phyloP scores from a whole-genome alignment of 2,113 vertebrate genomes.

The Mobula hypostoma region DNA sequence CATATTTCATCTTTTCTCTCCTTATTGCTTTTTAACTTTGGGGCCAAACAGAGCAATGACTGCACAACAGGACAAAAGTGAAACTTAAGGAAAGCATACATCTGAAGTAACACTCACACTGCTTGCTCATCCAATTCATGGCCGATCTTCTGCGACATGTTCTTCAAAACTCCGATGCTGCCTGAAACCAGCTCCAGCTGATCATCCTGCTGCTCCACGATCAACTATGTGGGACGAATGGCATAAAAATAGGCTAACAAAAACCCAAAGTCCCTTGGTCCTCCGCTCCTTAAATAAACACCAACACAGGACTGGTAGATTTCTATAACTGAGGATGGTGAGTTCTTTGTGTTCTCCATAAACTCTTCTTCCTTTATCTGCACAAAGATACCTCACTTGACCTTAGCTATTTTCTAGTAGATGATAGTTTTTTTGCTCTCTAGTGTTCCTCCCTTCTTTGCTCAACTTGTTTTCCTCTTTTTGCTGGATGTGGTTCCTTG shows the following conservation, averaged over 20 bases:
- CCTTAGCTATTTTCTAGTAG: too few relatives aligned
- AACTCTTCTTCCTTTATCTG: too few relatives aligned
- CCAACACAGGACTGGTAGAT: too few relatives aligned
- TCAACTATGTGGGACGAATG: conserved; percentile 63
- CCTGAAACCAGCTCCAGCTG: conserved; percentile 95
- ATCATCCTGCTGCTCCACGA: conserved; percentile 88
- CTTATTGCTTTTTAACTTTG: too few relatives aligned
- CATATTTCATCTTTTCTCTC: too few relatives aligned
- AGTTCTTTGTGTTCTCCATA: too few relatives aligned
- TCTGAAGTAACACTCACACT: conserved; percentile 67
- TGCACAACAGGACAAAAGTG: not conserved
- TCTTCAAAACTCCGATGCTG: conserved; percentile 93
- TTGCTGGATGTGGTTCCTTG: not conserved
- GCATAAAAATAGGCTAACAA: conserved; percentile 42
- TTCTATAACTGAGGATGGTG: too few relatives aligned
- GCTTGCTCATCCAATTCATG: conserved; percentile 93
- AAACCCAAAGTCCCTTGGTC: not conserved
- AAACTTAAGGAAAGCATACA: not conserved
- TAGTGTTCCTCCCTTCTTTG: not conserved
- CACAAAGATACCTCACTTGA: too few relatives aligned
- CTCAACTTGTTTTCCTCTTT: not conserved
- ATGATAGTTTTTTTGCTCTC: not conserved
- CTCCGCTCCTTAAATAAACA: not conserved
- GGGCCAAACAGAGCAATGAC: not conserved
- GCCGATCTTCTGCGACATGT: conserved; percentile 95